Percentiles rank a stretch among this genome's conserved stretches.
These are phyloP conservation scores for Heterotilapia buettikoferi DNA, from an alignment of 2,113 vertebrate genomes.

Conservation along the genomic window DNA sequence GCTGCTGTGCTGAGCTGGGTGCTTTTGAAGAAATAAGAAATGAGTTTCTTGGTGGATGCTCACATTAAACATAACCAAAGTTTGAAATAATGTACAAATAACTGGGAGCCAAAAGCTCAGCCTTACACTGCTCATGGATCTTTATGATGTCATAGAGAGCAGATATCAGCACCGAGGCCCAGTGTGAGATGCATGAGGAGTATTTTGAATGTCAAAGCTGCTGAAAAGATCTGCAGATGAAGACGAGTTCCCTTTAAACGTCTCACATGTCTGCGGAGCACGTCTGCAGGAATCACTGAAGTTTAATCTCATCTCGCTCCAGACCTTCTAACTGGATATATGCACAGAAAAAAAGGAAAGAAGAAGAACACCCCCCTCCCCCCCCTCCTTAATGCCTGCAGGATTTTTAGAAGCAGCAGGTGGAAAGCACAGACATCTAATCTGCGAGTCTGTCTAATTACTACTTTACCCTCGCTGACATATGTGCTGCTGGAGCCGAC, in stretches of 20 bases:
- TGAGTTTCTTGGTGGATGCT: neutral
- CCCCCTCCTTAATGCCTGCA: neutral
- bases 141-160: neutral
- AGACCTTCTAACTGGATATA: neutral
- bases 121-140: neutral
- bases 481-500: neutral
- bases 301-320: neutral
- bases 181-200: neutral
- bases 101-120: neutral
- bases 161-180: neutral
- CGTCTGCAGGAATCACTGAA: neutral
- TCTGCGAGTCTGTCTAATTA: slow-evolving; percentile 23
- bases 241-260: neutral
- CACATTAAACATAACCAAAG: neutral
- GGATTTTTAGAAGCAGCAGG: slow-evolving; percentile 40
- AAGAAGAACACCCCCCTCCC: neutral
- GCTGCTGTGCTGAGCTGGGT: neutral
- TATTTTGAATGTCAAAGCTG: neutral
- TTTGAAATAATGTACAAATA: neutral
- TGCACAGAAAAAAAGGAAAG: neutral
- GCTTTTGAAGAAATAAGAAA: neutral
- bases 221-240: neutral
- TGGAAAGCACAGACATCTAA: neutral
- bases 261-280: neutral
- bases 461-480: slow-evolving; percentile 3